phyloP scores from a whole-genome alignment of 2,888 invertebrate species.

The Tenthredo amoena region DNA sequence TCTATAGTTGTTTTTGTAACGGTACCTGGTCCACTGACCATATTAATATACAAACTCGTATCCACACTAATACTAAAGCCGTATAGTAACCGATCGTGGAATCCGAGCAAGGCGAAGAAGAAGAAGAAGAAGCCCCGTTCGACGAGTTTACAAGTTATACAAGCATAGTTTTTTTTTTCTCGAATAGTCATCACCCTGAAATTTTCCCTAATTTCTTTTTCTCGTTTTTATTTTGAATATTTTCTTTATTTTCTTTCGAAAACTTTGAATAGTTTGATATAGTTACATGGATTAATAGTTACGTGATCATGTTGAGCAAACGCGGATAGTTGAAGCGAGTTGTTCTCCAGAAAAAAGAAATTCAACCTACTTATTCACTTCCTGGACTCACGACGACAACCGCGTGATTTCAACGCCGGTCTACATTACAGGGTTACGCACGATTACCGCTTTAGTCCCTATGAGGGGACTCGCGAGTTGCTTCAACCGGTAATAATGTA shows the following conservation, averaged over 20 bases:
- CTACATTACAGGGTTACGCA: not conserved
- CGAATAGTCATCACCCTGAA: not conserved
- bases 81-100: not conserved
- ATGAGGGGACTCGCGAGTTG: not conserved
- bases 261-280: not conserved
- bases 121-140: conserved; percentile 34
- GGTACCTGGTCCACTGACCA: conserved; percentile 72
- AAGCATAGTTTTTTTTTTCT: not conserved
- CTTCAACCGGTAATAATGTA: conserved; percentile 35
- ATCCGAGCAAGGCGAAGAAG: not conserved
- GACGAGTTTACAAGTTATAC: not conserved
- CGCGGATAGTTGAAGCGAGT: not conserved
- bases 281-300: not conserved
- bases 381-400: not conserved
- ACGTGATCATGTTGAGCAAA: not conserved
- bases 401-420: not conserved
- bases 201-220: not conserved
- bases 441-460: not conserved
- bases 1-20: conserved; percentile 63
- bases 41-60: conserved; percentile 33
- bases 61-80: not conserved
- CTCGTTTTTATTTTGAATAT: too few species aligned
- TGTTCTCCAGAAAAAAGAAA: not conserved
- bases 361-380: conserved; percentile 40
- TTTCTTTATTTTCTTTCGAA: too few species aligned